Percentiles rank a stretch among this genome's conserved stretches.
Conservation (phyloP, 2,113 vertebrate genomes). For the Urocitellus parryii region DNA sequence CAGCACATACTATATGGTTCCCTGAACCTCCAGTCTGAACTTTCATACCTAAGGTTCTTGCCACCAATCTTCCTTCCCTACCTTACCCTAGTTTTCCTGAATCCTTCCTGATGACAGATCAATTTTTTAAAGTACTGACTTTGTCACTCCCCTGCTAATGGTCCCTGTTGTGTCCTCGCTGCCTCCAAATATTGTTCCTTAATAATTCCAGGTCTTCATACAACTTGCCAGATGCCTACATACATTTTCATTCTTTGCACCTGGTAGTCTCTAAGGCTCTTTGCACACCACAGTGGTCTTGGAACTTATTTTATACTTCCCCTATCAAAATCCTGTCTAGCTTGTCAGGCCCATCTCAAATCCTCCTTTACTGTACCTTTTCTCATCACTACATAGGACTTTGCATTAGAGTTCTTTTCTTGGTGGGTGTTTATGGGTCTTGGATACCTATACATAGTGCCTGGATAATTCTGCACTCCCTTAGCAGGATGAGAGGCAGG, state of each 20-base stretch:
- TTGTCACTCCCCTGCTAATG: neutral
- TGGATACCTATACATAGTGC: neutral
- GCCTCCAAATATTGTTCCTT: neutral
- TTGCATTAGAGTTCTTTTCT: neutral
- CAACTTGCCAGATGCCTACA: neutral
- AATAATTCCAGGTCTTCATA: neutral
- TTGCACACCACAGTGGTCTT: neutral
- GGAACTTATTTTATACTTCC: neutral
- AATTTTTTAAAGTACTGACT: neutral
- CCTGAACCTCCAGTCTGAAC: neutral
- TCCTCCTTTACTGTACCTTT: neutral
- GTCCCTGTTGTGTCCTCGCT: neutral
- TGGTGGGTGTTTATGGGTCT: neutral
- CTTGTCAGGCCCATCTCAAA: neutral
- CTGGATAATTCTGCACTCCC: neutral
- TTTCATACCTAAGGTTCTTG: neutral
- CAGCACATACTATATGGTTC: neutral
- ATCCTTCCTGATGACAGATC: neutral
- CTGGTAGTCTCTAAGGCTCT: neutral
- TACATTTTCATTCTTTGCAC: neutral
- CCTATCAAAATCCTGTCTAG: neutral
- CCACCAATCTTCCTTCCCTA: neutral
- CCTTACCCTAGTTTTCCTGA: neutral
- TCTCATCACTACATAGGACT: neutral
- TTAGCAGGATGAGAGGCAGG: neutral